A percentile compares a stretch with the other conserved stretches of the same genome.
Evolutionary conservation across 2,888 invertebrate genomes (phyloP).

Genomic region (Elysia crispata): DNA sequence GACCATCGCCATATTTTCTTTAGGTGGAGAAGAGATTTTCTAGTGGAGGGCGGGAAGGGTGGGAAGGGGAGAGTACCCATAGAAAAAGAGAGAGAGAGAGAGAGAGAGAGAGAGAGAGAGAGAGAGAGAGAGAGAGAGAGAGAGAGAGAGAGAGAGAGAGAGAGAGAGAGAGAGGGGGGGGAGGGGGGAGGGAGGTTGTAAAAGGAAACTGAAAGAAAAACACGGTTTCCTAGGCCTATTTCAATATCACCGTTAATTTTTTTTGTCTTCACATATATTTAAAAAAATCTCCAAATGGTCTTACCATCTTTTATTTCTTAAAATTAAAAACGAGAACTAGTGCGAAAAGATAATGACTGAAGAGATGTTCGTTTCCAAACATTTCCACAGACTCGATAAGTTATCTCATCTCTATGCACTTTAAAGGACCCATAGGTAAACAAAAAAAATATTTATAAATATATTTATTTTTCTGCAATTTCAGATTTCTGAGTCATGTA

Average conservation of each 20-base stretch:
- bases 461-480: not conserved
- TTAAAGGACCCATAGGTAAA: not conserved
- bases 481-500: no score
- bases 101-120: slow-evolving; percentile 25
- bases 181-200: not conserved
- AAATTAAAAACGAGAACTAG: not conserved
- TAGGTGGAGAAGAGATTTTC: no score
- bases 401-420: no score
- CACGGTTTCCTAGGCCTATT: slow-evolving; percentile 1
- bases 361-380: no score
- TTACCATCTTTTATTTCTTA: no score
- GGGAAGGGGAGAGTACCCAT: not conserved
- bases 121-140: slow-evolving; percentile 38
- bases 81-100: slow-evolving; percentile 35
- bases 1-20: no score
- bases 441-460: not conserved
- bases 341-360: no score
- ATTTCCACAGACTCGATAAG: no score
- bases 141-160: slow-evolving; percentile 18
- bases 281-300: no score
- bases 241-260: slow-evolving; percentile 10
- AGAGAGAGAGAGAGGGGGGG: slow-evolving; percentile 19
- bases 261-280: no score
- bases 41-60: not conserved
- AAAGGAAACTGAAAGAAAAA: not conserved